Conservation (phyloP, 2,797 vertebrate genomes). For the Enteromius viviparus region DNA sequence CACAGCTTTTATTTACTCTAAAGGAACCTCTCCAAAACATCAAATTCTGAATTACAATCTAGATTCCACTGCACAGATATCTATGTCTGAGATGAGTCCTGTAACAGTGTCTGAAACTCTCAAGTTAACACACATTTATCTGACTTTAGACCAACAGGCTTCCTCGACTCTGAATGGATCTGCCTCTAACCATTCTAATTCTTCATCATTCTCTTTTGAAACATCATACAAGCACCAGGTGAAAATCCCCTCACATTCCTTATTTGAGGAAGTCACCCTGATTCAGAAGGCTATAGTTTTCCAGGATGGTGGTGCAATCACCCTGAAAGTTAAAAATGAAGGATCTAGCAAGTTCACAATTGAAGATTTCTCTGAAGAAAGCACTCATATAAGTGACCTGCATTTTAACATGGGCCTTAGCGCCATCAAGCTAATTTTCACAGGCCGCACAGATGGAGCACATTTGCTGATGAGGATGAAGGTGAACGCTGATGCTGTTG, state of each 20-base stretch:
- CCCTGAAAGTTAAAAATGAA: slow-evolving; percentile 71
- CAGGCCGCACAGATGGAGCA: slow-evolving; percentile 77
- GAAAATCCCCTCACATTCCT: slow-evolving; percentile 71
- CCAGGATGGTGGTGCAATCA: slow-evolving; percentile 72
- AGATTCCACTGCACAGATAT: slow-evolving; percentile 80
- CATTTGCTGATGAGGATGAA: slow-evolving; percentile 83
- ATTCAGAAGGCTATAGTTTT: slow-evolving; percentile 75
- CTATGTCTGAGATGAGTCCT: slow-evolving; percentile 77
- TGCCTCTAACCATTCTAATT: slow-evolving; percentile 73
- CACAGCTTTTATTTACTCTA: slow-evolving; percentile 77
- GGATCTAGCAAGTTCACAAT: slow-evolving; percentile 76
- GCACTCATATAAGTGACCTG: slow-evolving; percentile 75
- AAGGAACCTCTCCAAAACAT: slow-evolving; percentile 76
- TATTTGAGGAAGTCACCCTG: slow-evolving; percentile 77
- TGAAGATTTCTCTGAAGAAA: slow-evolving; percentile 75
- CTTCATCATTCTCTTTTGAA: slow-evolving; percentile 81
- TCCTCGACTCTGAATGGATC: slow-evolving; percentile 78
- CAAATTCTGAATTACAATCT: slow-evolving; percentile 82
- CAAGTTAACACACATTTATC: slow-evolving; percentile 74
- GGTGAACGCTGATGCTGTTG: slow-evolving; percentile 73
- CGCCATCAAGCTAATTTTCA: slow-evolving; percentile 71
- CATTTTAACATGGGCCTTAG: slow-evolving; percentile 73
- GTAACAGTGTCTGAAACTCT: slow-evolving; percentile 81
- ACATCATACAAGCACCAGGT: slow-evolving; percentile 82
- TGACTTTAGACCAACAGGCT: slow-evolving; percentile 81